These are phyloP conservation scores for Spialia ferax DNA, from an alignment of 2,888 invertebrate species.

Conservation along the genomic window DNA sequence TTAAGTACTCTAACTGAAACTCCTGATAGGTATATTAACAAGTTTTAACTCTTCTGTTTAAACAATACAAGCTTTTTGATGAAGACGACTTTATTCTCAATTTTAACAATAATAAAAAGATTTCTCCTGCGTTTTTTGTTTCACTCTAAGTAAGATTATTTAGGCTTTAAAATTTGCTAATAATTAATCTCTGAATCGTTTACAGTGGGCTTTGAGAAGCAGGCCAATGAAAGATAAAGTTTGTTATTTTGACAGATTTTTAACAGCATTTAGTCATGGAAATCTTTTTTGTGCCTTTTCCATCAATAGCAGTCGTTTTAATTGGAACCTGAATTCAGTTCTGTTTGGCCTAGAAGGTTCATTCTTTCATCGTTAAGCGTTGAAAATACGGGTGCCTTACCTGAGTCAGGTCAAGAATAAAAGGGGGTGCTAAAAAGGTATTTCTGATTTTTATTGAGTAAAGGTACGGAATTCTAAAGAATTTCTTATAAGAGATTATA, in stretches of 20 bases:
- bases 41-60: too few relatives aligned
- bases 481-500: neutral
- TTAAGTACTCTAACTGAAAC: too few relatives aligned
- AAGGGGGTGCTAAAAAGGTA: neutral
- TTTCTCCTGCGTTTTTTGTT: neutral
- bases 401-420: slow-evolving; percentile 11
- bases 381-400: slow-evolving; percentile 14
- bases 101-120: too few relatives aligned
- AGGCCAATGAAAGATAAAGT: neutral
- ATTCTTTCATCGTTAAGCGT: slow-evolving; percentile 12
- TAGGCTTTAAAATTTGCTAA: neutral
- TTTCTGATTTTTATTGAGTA: neutral
- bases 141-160: neutral
- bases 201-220: neutral
- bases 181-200: neutral
- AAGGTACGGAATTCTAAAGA: neutral
- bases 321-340: slow-evolving; percentile 29
- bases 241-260: slow-evolving; percentile 2
- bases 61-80: too few relatives aligned
- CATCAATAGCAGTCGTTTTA: slow-evolving; percentile 31
- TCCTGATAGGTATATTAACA: too few relatives aligned
- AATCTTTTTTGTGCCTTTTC: slow-evolving; percentile 8
- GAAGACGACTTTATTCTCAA: too few relatives aligned
- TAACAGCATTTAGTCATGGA: neutral
- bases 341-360: slow-evolving; percentile 11